A percentile compares a stretch with the other conserved stretches of the same genome.
Evolutionary conservation across 2,113 vertebrate genomes (phyloP).

Genomic region (Callipepla squamata): DNA sequence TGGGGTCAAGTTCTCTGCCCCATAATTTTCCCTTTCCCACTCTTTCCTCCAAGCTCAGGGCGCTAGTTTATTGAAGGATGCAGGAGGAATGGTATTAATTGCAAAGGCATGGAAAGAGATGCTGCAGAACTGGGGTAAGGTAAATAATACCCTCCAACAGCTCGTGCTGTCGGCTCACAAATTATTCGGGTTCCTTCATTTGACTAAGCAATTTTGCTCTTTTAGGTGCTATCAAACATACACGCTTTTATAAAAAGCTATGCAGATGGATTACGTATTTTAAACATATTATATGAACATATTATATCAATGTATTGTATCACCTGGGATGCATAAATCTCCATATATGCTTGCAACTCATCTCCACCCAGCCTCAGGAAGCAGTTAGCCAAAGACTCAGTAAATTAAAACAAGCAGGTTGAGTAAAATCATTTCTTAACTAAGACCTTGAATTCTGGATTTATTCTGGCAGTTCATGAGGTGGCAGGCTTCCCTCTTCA

Average conservation of each 20-base stretch:
- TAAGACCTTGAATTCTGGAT: neutral
- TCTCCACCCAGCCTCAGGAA: neutral
- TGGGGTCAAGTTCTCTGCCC: fast-evolving
- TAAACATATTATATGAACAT: neutral
- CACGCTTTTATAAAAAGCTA: neutral
- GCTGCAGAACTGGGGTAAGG: neutral
- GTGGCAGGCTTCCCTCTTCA: neutral
- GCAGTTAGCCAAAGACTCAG: neutral
- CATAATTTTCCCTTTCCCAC: fast-evolving
- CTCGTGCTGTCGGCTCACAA: fast-evolving
- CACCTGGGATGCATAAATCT: neutral
- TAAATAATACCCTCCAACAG: neutral
- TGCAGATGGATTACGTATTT: neutral
- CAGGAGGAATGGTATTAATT: neutral
- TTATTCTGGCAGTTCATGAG: neutral
- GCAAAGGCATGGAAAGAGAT: neutral
- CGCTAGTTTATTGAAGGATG: neutral
- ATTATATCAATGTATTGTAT: neutral
- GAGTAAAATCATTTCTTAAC: neutral
- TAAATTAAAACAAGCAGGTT: neutral
- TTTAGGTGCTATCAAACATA: neutral
- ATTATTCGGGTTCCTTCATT: neutral
- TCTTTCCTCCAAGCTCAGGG: neutral
- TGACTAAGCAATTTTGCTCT: neutral
- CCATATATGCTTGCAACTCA: neutral